These are phyloP conservation scores for Gymnopithys bicolor DNA, from an alignment of 2,797 vertebrate genomes.

Conservation along the genomic window DNA sequence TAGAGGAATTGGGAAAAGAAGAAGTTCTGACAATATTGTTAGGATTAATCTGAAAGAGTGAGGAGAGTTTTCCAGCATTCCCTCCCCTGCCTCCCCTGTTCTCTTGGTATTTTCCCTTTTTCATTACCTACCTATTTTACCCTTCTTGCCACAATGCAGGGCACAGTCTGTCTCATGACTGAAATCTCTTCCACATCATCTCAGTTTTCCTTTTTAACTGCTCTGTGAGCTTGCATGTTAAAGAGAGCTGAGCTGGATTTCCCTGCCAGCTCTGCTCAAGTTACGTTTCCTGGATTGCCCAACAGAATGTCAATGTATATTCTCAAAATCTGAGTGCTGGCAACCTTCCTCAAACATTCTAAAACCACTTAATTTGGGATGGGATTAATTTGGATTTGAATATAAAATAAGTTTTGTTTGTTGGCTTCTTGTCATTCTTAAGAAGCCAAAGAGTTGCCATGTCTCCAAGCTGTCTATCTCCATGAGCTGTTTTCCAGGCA, in stretches of 20 bases:
- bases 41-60: neutral
- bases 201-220: neutral
- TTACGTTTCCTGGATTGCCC: neutral
- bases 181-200: neutral
- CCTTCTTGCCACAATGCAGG: neutral
- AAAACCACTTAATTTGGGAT: neutral
- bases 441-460: neutral
- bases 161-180: neutral
- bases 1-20: neutral
- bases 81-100: neutral
- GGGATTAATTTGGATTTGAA: neutral
- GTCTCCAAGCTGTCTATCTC: neutral
- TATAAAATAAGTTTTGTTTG: neutral
- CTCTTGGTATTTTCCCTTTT: neutral
- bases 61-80: neutral
- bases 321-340: neutral
- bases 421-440: neutral
- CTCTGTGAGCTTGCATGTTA: neutral
- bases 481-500: neutral
- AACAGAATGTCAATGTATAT: neutral
- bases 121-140: neutral
- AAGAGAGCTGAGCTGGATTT: neutral
- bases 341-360: neutral
- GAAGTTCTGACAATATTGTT: neutral
- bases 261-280: neutral